A percentile compares a stretch with the other conserved stretches of the same genome.
phyloP scores from a whole-genome alignment of 2,888 invertebrate genomes.

The Hypomecis atomaria region DNA sequence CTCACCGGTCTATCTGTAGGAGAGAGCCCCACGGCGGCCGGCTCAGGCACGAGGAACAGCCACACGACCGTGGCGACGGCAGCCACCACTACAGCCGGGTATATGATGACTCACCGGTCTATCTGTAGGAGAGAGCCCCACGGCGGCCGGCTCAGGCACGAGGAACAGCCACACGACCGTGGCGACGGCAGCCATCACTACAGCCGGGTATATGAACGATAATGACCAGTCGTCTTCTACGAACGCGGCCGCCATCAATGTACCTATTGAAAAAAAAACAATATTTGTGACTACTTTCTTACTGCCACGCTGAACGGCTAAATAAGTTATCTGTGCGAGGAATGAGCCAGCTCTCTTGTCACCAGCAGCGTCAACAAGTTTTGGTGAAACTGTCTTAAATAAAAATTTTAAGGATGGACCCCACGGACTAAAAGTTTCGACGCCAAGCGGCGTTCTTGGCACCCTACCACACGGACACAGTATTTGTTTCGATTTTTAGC shows the following conservation, averaged over 20 bases:
- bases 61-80: slow-evolving; percentile 89
- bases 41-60: slow-evolving; percentile 93
- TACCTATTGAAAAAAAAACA: slow-evolving; percentile 66
- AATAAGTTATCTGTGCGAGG: no score
- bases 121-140: slow-evolving; percentile 84
- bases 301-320: no score
- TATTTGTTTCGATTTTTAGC: no score
- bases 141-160: slow-evolving; percentile 91
- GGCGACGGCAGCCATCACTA: slow-evolving; percentile 88
- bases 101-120: slow-evolving; percentile 56
- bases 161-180: slow-evolving; percentile 92
- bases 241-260: slow-evolving; percentile 94
- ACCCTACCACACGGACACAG: no score
- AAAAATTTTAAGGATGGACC: no score
- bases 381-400: no score
- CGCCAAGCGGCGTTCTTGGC: no score
- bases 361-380: no score
- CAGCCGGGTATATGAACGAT: slow-evolving; percentile 96
- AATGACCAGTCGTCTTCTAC: slow-evolving; percentile 95
- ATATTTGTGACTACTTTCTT: no score
- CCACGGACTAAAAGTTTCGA: no score
- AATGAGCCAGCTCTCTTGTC: no score
- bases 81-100: slow-evolving; percentile 93
- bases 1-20: slow-evolving; percentile 60
- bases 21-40: slow-evolving; percentile 88